Evolutionary conservation across 2,113 vertebrate species (phyloP), one percentile per base, ranked within the genome.

Genomic region (Grallaria varia): DNA sequence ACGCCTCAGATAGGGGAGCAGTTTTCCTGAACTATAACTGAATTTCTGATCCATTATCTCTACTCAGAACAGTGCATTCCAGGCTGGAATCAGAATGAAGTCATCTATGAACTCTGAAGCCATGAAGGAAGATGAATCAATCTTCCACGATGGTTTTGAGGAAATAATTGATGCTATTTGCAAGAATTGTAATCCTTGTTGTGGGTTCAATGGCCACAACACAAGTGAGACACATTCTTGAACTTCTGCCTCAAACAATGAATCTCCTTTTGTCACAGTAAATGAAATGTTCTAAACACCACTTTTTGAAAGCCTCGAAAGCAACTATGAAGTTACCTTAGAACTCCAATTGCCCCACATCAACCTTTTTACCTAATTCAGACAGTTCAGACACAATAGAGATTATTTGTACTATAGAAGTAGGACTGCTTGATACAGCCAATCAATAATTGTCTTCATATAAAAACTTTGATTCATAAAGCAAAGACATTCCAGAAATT

Each of bases 321-420:
- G 16, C 16, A 84, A 13, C 16, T 25, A 24, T 7, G 3, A 35
- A 55, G 15, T 44, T 12, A 56, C 31, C 27, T 85, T 50, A 21
- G 12, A 39, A 45, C 8, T 21, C 24, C 18, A 25, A 7, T 21
- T 8, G 12, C 30, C 35, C 6, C 49, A 35, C 1, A 2, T 1
- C 24, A 40, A 55, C 16, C 9, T 45, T 82, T 59, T 12, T 35
- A 55, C 3, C 10, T 63, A 75, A 33, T 22, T 47, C 44, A n/a
- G 33, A 28, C 10, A 63, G 23, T 24, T 88, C 62, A 52, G 58
- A 78, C 15, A 39, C 2, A 64, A 20, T 21, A 8, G 75, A 85
- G 21, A 50, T 20, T 2, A 23, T 33, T 67, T 53, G 3, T n/a
- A 53, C 12, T 60, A 33, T 0, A 55, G 23, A 82, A 82, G 27